A percentile compares a stretch with the other conserved stretches of the same genome.
phyloP scores from a whole-genome alignment of 2,797 vertebrate genomes.

The Gambusia yucatana region DNA sequence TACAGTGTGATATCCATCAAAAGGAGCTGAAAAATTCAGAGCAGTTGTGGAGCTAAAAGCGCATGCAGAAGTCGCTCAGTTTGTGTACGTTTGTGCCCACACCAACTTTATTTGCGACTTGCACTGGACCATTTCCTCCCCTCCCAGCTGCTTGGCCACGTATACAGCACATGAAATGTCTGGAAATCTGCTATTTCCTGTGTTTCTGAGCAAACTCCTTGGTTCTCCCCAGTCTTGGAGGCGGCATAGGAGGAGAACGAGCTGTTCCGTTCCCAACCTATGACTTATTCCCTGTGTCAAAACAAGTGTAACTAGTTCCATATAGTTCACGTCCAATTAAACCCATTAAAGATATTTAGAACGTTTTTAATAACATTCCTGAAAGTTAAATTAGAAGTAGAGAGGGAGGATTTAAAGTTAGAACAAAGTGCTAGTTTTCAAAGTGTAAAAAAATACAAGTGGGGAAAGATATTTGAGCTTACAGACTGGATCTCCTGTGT shows the following conservation, averaged over 20 bases:
- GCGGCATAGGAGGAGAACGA: conserved; percentile 62
- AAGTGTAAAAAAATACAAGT: neutral
- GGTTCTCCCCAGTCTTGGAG: conserved; percentile 34
- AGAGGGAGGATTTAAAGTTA: neutral
- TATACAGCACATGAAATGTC: conserved; percentile 46
- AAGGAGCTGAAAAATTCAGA: neutral
- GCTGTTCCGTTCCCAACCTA: conserved; percentile 32
- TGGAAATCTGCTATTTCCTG: conserved; percentile 66
- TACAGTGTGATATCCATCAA: neutral
- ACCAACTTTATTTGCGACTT: conserved; percentile 40
- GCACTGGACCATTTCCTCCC: conserved; percentile 45
- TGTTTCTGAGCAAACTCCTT: conserved; percentile 48
- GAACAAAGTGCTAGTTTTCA: neutral
- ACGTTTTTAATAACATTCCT: neutral
- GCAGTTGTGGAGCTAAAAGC: neutral
- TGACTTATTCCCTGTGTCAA: neutral
- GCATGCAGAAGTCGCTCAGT: conserved; percentile 6
- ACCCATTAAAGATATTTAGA: neutral
- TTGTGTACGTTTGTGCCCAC: conserved; percentile 33
- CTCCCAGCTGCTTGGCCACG: conserved; percentile 34
- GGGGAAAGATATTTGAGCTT: neutral
- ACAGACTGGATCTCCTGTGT: neutral
- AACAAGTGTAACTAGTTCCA: conserved; percentile 8
- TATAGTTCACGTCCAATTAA: neutral
- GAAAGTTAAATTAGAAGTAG: neutral